phyloP scores from a whole-genome alignment of 2,113 vertebrate genomes.

The Melanerpes formicivorus region DNA sequence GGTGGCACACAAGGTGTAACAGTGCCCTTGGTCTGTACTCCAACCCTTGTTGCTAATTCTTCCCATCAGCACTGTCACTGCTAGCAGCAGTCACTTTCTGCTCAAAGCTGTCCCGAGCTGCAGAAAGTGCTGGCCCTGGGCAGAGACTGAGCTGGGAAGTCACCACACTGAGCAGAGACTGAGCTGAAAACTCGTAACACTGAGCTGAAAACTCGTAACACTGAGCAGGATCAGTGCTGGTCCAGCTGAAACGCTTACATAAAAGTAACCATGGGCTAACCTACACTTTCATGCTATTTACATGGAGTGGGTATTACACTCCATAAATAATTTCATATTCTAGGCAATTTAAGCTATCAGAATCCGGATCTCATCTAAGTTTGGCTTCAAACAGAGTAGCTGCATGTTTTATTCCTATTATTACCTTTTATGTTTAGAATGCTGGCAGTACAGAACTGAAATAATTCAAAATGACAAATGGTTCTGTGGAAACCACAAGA shows the following conservation, averaged over 20 bases:
- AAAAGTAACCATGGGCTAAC: not conserved
- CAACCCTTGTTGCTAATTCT: too few relatives aligned
- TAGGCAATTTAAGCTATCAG: not conserved
- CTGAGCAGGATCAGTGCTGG: too few relatives aligned
- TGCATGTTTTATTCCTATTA: not conserved
- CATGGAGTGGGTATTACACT: not conserved
- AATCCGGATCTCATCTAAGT: not conserved
- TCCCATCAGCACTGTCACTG: too few relatives aligned
- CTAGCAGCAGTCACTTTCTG: too few relatives aligned
- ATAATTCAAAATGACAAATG: not conserved
- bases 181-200: too few relatives aligned
- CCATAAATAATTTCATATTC: not conserved
- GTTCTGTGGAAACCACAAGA: not conserved
- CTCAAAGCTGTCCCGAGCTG: too few relatives aligned
- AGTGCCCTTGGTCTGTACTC: too few relatives aligned
- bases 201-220: too few relatives aligned
- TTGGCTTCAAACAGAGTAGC: not conserved
- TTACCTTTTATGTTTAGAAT: not conserved
- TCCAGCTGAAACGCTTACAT: not conserved
- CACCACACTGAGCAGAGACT: too few relatives aligned
- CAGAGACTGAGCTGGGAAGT: too few relatives aligned
- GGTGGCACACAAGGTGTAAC: too few relatives aligned
- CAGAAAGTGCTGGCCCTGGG: too few relatives aligned
- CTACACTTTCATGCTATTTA: not conserved
- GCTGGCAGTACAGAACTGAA: not conserved